Conservation (phyloP, 92 coral and sea anemone species). For the Micromussa lordhowensis region DNA sequence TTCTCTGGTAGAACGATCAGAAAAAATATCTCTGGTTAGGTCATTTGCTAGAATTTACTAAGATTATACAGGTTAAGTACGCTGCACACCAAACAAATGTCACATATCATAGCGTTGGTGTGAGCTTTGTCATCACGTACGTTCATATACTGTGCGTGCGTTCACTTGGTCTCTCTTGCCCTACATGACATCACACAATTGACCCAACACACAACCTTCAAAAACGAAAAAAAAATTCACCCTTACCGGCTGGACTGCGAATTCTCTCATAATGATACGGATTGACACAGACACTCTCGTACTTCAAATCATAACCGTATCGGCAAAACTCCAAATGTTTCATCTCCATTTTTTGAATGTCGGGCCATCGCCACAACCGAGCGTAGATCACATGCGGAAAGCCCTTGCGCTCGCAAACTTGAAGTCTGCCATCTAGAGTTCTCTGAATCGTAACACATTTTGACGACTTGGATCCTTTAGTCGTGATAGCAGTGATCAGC, state of each 20-base stretch:
- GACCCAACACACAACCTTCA: constrained; percentile 24
- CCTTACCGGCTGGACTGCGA: constrained; percentile 94
- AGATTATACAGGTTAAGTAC: constrained; percentile 5
- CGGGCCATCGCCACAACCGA: constrained; percentile 99
- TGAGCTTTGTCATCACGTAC: constrained; percentile 48
- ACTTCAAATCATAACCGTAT: constrained; percentile 97
- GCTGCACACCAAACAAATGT: constrained; percentile 2
- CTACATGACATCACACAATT: constrained; percentile 55
- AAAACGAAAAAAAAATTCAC: background rate
- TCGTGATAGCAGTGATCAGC: constrained; percentile 89
- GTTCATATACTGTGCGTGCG: constrained; percentile 29
- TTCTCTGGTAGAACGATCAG: constrained; percentile 44
- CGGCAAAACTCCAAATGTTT: constrained; percentile 98
- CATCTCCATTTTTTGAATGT: constrained; percentile 99
- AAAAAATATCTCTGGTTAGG: background rate
- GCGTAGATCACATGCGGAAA: constrained; percentile 99
- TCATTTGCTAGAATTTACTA: background rate
- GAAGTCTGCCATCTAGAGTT: constrained; percentile 97
- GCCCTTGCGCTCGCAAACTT: constrained; percentile 99
- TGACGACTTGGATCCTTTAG: constrained; percentile 94
- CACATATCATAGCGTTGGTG: constrained; percentile 23
- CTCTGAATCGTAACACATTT: constrained; percentile 99
- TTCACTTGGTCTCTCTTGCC: background rate
- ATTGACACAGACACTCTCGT: constrained; percentile 99
- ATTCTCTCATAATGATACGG: constrained; percentile 99